Evolutionary conservation across 2,888 invertebrate genomes (phyloP), one percentile per base, ranked within the genome.

Genomic region (Lepeophtheirus nordmannii): DNA sequence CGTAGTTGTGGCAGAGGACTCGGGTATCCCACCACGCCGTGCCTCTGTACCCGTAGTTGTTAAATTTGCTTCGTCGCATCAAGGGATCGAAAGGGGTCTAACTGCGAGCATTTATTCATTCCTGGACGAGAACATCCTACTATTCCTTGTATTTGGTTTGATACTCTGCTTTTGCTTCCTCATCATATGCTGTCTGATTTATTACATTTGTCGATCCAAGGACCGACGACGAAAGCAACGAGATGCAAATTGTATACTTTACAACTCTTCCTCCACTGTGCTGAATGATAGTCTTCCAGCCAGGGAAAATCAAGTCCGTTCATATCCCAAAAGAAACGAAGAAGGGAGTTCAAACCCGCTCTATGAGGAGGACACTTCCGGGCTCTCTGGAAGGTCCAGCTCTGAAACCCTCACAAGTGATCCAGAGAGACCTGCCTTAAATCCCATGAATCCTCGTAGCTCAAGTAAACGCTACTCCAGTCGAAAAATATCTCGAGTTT

Each of bases 1-100:
- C 64, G 82, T 87, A 58, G 89, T 87, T 53, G 84, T 87, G 60
- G 92, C 90, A 23, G 83, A 83, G 0, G 92, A 91, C 76, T 85
- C 85, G 14, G 92, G 91, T 17, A 79, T 81, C 22, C 91, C 91
- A n/a, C 86, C 89, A 0, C 69, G 86, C 74, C 85, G 83, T 77
- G 81, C 64, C n/a, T 64, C 64, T 12, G 64, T 64, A 10, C 64
- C 64, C 10, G 56, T 64, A 10, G 56, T 56, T 10, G 64, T 64
- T 22, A 46, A 57, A 56, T 64, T 64, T 37, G 22, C 56, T 11
- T 12, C 38, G 5, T 14, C 53, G 5, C 14, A 46, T 5, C 53
- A 46, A 17, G 53, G 53, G 5, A 14, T 46, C 5, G 53, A 46
- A 17, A 14, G 53, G 62, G 74, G 72, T 46, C 14, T 67, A 61